Base-by-base conservation (phyloP, 2,797 vertebrate species). In the Micropoecilia bifurca region DNA sequence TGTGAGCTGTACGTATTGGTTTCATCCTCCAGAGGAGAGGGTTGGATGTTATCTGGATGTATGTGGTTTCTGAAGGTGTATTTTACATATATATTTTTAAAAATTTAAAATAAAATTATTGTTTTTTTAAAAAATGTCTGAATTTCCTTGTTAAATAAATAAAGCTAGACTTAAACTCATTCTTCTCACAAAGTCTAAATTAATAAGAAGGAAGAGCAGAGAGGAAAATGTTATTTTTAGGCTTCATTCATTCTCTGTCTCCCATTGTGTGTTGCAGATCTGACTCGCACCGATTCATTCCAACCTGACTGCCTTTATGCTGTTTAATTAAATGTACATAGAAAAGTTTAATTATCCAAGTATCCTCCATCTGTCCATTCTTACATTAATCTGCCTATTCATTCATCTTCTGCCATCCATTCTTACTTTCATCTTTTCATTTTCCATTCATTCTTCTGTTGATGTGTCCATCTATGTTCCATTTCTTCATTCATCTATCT, bases 21-120 rank as follows among this genome's bases (percentile, higher is more conserved):
- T 81, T 78, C 45, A 71, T 80, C 28, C 2, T 14, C 30, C 78
- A 76, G 68, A 45, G 68, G 48, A 68, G 61, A 71, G 66, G 43
- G 71, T 3, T 63, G 50, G 76, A 28, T 25, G 36, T 30, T 14
- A 14, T 61, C 12, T 68, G 33, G 33, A 33, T 33, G 71, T 66
- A 75, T 85, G 74, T 84, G 66, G 43, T 72, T 75, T 50, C 59
- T 75, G 47, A 59, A 79, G 20, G 28, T 71, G 25, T 36, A 71
- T 85, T 84, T 78, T 78, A 59, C 84, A 41, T 80, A n/a, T 79
- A 41, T 88, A 0, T 66, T 30, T 82, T 88, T 80, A 87, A 69
- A 86, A 80, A 87, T 86, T 86, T 82, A 41, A 83, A 91, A 66
- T 92, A 91, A 93, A 91, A 82, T 63, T 47, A 46, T 72, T 6